Base-by-base conservation (phyloP, 2,113 vertebrate species). In the Parus major region DNA sequence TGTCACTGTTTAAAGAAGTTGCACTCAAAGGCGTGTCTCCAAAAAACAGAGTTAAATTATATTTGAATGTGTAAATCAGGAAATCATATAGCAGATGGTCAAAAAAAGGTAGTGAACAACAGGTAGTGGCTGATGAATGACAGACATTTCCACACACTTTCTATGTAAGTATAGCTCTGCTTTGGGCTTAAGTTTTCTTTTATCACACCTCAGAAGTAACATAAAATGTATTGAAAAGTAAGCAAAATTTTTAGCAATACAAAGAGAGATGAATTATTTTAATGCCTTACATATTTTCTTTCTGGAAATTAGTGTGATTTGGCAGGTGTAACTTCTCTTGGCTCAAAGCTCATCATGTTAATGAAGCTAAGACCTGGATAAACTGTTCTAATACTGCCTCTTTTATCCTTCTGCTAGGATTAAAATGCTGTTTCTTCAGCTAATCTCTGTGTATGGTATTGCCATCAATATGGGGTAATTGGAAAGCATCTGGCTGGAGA, bases 391-490 rank as follows among this genome's bases (percentile, higher is more conserved):
- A 59, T 44, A 46, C 21, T 50, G 5, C 12, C 56, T n/a, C 8
- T 36, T 78, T 41, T 66, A 5, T 10, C 29, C 25, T 75, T 33
- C 9, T 85, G 28, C 15, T 82, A 7, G 24, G 29, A 21, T 65
- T 31, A 73, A 91, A 78, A 57, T 5, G 2, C 1, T 61, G 8
- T 66, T 94, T 70, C 33, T 71, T 90, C 41, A 72, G 8, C 29
- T 75, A 22, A 21, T 44, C 21, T 68, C 27, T 23, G 4, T 61
- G 19, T 35, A 36, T 66, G 46, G 5, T 82, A 56, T 21, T 78
- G 9, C 5, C 23, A 68, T 19, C 33, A 65, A 9, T 49, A 78
- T 0, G 1, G 12, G 9, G 18, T 17, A 82, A 29, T 0, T 57
- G 25, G 35, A 87, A 82, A 49, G 8, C 23, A 59, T 16, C 35